Evolutionary conservation across 2,888 invertebrate genomes (phyloP), one percentile per base, ranked within the genome.

Genomic region (Ophraella communa): DNA sequence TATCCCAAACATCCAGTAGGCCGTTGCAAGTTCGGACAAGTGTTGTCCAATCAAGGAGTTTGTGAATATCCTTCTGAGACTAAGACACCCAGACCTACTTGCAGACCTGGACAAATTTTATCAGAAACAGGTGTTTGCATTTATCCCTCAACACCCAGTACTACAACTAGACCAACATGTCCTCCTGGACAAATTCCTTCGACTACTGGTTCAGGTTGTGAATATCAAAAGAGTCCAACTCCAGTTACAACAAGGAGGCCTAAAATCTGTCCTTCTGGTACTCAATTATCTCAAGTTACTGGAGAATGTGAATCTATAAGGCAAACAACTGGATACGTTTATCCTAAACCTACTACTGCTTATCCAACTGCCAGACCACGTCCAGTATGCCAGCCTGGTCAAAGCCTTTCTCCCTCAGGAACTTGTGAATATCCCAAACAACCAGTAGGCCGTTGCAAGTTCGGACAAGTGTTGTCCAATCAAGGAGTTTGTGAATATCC

Each of bases 21-120:
- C 76, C n/a, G 35, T 30, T 82, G 44, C 82, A 82, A 68, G 81
- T 82, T 70, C 8, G 70, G 71, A 52, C 63, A 69, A 63, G 51
- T 67, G 8, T 44, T 51, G 10, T 54, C 65, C 17, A 14, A 55
- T 2, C 45, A 42, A 7, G 66, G 66, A 51, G 35, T 42, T 17
- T 68, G 69, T 44, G 21, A 62, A n/a, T 65, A 59, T 58, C 59
- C 64, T 1, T 23, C 20, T 4, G 0, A 20, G 11, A 10, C 62
- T 10, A 45, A 30, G 30, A 30, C 54, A 30, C 60, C 67, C 8
- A 60, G 4, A 64, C 47, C 64, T 20, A 47, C 52, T 44, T 68
- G 68, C 47, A 10, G 42, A 30, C 57, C 60, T 5, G 67, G 65
- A 14, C 64, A 64, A 53, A 27, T 64, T n/a, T 30, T n/a, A n/a